These are phyloP conservation scores for Semnopithecus entellus DNA, from an alignment of 2,113 vertebrate genomes.

Conservation along the genomic window DNA sequence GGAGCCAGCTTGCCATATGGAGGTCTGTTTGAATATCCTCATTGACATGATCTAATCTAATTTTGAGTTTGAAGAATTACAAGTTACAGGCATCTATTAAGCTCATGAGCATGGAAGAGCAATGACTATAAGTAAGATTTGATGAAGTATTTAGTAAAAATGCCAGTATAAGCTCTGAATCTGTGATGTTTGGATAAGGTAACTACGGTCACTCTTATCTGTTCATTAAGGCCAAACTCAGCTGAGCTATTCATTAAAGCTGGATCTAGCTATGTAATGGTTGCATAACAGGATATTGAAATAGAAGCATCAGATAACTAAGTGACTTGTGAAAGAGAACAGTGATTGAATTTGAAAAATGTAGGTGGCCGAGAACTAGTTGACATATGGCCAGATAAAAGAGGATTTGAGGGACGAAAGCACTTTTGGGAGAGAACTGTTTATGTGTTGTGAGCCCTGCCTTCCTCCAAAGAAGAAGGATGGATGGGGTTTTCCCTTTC, in stretches of 20 bases:
- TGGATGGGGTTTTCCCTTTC: neutral
- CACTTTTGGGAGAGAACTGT: neutral
- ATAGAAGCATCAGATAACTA: neutral
- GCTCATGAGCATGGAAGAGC: neutral
- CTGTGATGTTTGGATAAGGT: neutral
- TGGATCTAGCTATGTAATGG: neutral
- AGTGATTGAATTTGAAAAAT: conserved; percentile 32
- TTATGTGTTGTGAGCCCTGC: neutral
- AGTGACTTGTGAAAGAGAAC: neutral
- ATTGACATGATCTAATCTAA: neutral
- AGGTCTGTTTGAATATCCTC: neutral
- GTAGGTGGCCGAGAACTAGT: neutral
- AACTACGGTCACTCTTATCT: neutral
- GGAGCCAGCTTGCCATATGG: neutral
- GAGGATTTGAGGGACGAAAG: neutral
- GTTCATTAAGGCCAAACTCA: neutral
- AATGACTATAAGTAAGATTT: neutral
- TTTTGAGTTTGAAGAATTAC: neutral
- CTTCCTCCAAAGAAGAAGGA: neutral
- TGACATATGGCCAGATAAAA: neutral
- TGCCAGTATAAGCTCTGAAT: neutral
- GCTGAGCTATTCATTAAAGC: neutral
- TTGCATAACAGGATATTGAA: neutral
- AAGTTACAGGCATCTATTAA: neutral
- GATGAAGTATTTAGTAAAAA: neutral